Conservation (phyloP, 92 coral and sea anemone genomes). For the Heteractis magnifica region DNA sequence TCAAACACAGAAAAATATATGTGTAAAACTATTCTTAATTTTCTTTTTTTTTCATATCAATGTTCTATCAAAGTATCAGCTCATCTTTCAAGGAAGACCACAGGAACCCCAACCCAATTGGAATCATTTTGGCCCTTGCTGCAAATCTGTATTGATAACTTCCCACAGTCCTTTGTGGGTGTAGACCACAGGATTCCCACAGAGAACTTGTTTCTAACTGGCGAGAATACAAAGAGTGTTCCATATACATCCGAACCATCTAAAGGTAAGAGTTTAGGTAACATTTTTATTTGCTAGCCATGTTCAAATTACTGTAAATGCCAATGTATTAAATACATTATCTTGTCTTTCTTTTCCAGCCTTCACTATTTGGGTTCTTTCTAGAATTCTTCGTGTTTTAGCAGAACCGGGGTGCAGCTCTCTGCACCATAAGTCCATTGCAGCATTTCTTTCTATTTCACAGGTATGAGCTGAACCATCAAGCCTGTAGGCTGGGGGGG, state of each 20-base stretch:
- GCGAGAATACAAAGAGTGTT: conserved; percentile 6
- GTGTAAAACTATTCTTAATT: background rate
- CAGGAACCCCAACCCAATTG: conserved; percentile 54
- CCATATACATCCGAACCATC: conserved; percentile 49
- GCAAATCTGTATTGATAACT: conserved; percentile 60
- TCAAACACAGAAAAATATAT: too few species aligned
- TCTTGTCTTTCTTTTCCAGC: conserved; percentile 24
- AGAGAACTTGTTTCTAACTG: background rate
- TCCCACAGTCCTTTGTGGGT: conserved; percentile 75
- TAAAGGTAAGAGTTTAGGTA: conserved; percentile 36
- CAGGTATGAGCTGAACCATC: conserved; percentile 45
- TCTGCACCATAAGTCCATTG: conserved; percentile 50
- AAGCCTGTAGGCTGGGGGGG: too few species aligned
- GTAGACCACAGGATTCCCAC: conserved; percentile 37
- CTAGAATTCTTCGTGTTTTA: conserved; percentile 66
- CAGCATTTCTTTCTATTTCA: conserved; percentile 62
- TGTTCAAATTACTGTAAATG: background rate
- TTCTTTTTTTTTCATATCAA: background rate
- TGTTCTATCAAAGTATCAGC: conserved; percentile 29
- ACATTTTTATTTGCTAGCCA: background rate
- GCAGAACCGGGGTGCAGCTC: conserved; percentile 60
- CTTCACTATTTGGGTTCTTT: conserved; percentile 67
- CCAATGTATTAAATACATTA: background rate
- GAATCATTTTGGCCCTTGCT: conserved; percentile 61
- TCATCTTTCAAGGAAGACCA: conserved; percentile 49